phyloP scores from a whole-genome alignment of 2,888 invertebrate genomes.

The Spilarctia lutea region DNA sequence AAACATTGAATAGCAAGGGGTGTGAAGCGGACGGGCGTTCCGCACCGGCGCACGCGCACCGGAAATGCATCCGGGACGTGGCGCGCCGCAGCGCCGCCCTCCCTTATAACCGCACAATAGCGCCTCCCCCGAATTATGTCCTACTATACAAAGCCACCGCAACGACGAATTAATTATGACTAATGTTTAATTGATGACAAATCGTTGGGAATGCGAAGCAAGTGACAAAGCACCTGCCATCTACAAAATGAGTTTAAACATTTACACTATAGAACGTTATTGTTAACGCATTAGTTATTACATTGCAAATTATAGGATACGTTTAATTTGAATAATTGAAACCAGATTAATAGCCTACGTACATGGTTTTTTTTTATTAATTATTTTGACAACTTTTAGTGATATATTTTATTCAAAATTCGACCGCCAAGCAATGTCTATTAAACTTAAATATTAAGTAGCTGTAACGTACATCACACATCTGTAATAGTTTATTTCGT shows the following conservation, averaged over 20 bases:
- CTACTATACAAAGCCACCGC: slow-evolving; percentile 48
- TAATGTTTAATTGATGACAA: slow-evolving; percentile 58
- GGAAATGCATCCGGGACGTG: slow-evolving; percentile 85
- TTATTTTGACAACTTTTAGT: neutral
- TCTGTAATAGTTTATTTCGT: slow-evolving; percentile 5
- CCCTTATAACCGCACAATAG: slow-evolving; percentile 53
- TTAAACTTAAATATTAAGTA: neutral
- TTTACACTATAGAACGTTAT: slow-evolving; percentile 18
- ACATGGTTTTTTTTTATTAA: too few relatives aligned
- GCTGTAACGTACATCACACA: neutral
- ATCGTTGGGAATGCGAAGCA: slow-evolving; percentile 40
- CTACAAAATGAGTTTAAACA: slow-evolving; percentile 27
- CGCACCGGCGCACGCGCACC: slow-evolving; percentile 78
- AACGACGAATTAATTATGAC: slow-evolving; percentile 48
- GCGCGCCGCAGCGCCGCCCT: slow-evolving; percentile 74
- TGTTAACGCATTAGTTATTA: slow-evolving; percentile 5
- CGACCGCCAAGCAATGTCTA: neutral
- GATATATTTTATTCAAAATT: neutral
- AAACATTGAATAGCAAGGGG: slow-evolving; percentile 72
- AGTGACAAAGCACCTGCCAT: slow-evolving; percentile 40
- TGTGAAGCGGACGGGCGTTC: slow-evolving; percentile 84
- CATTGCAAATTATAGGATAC: neutral
- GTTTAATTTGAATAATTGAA: neutral
- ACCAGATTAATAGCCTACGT: too few relatives aligned
- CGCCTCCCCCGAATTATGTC: slow-evolving; percentile 60